A percentile compares a stretch with the other conserved stretches of the same genome.
Conservation (phyloP, 2,888 invertebrate genomes). For the Vannuccia rotundouncinata region DNA sequence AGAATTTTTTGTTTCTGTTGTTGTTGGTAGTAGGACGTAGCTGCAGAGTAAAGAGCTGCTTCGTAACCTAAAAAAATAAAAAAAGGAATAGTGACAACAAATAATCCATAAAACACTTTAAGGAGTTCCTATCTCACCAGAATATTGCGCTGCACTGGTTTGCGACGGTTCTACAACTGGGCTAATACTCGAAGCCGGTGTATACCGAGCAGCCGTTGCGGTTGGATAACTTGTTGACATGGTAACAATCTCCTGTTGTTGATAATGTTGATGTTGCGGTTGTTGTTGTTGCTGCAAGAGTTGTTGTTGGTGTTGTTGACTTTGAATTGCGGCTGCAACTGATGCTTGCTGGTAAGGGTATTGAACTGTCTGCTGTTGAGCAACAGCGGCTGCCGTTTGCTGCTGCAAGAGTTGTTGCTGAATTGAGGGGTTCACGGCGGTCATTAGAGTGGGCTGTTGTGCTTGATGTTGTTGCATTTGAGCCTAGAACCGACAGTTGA, state of each 20-base stretch:
- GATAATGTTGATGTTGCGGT: background rate
- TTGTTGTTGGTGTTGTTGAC: background rate
- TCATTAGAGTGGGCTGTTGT: background rate
- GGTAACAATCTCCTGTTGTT: background rate
- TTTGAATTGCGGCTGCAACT: background rate
- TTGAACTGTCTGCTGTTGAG: background rate
- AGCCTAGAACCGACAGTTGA: background rate
- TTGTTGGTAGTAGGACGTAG: conserved; percentile 82
- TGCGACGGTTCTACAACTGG: background rate
- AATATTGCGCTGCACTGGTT: background rate
- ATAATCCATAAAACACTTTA: too few relatives aligned
- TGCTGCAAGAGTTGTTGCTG: background rate
- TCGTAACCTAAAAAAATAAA: conserved; percentile 69
- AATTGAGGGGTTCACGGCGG: background rate
- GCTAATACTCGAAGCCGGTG: background rate
- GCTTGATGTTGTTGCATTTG: background rate
- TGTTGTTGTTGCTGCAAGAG: background rate
- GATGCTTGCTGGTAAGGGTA: background rate
- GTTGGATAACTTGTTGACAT: background rate
- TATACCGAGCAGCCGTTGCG: background rate
- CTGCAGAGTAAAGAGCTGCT: conserved; percentile 88
- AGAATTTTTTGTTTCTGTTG: conserved; percentile 65
- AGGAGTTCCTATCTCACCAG: background rate
- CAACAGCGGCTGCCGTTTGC: background rate
- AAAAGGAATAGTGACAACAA: background rate